These are phyloP conservation scores for Pseudomyrmex cubaensis DNA, from an alignment of 1,140 invertebrate species.

Conservation along the genomic window DNA sequence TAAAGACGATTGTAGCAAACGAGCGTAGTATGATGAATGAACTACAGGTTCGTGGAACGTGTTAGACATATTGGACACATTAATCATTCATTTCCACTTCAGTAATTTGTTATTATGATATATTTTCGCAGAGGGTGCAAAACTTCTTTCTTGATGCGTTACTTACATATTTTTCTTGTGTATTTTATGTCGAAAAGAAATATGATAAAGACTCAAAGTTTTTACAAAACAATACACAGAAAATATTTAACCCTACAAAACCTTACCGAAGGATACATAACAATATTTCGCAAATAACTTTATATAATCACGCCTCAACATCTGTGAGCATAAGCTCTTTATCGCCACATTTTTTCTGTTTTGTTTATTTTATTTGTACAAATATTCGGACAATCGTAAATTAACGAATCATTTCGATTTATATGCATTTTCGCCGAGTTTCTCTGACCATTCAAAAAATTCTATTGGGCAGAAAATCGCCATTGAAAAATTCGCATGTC, in stretches of 20 bases:
- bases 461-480: not conserved
- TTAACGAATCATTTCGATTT: not conserved
- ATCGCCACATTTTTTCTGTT: too few species aligned
- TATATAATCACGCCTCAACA: too few species aligned
- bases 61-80: not conserved
- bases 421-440: not conserved
- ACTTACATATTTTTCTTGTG: not conserved
- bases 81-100: conserved; percentile 18
- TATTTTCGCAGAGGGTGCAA: not conserved
- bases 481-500: conserved; percentile 31
- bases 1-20: conserved; percentile 68
- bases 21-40: conserved; percentile 60
- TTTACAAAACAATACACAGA: too few species aligned
- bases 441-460: not conserved
- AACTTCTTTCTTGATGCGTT: not conserved
- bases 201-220: too few species aligned
- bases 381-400: too few species aligned
- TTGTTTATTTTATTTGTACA: too few species aligned
- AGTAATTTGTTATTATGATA: not conserved
- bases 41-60: conserved; percentile 11
- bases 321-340: too few species aligned
- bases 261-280: too few species aligned
- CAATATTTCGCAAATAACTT: too few species aligned
- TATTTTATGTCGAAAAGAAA: too few species aligned
- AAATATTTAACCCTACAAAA: too few species aligned